A percentile compares a stretch with the other conserved stretches of the same genome.
Conservation (phyloP, 2,888 invertebrate species). For the Diadegma fenestrale region DNA sequence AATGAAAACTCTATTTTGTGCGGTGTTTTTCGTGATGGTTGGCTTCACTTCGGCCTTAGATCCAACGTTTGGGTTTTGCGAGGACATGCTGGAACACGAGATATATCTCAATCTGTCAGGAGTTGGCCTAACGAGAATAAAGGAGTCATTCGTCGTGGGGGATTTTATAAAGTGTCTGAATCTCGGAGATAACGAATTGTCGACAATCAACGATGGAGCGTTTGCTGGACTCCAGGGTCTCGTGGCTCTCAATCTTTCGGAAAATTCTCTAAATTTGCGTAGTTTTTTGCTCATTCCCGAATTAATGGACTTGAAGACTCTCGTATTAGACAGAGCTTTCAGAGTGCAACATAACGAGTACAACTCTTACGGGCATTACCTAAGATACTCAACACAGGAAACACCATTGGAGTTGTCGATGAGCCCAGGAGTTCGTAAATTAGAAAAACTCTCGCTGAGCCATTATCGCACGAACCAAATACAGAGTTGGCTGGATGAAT, state of each 20-base stretch:
- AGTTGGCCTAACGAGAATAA: neutral
- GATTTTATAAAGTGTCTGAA: slow-evolving; percentile 18
- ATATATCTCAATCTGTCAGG: slow-evolving; percentile 8
- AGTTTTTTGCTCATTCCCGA: neutral
- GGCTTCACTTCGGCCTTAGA: neutral
- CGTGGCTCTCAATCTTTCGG: neutral
- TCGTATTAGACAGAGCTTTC: slow-evolving; percentile 14
- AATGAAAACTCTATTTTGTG: neutral
- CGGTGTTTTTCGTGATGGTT: neutral
- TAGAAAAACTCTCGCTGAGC: slow-evolving; percentile 19
- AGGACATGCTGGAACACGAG: neutral
- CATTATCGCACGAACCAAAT: neutral
- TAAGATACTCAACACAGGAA: neutral
- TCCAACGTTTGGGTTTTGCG: slow-evolving; percentile 5
- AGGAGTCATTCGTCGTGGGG: neutral
- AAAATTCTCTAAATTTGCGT: neutral
- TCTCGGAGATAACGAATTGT: neutral
- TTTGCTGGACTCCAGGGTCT: slow-evolving; percentile 5
- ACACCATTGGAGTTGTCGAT: neutral
- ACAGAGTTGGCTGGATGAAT: neutral
- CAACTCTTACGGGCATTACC: neutral
- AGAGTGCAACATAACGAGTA: fast-evolving
- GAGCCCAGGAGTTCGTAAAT: neutral
- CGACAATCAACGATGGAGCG: slow-evolving; percentile 6
- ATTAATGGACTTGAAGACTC: slow-evolving; percentile 1